Evolutionary conservation across 2,113 vertebrate genomes (phyloP), one percentile per base, ranked within the genome.

Genomic region (Microcebus jonahi): DNA sequence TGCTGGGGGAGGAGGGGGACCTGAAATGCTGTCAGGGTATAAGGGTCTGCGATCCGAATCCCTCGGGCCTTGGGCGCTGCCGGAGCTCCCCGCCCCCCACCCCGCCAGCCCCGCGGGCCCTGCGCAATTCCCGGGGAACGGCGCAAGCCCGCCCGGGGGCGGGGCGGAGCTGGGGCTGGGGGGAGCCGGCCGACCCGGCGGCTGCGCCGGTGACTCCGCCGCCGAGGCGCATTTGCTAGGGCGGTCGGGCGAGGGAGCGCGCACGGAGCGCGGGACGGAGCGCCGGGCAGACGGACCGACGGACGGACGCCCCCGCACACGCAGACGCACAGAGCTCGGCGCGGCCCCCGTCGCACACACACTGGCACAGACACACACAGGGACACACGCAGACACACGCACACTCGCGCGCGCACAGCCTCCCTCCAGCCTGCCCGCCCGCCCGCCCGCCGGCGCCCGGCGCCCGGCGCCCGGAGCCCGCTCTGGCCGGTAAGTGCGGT

Each of bases 401-500:
- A 90, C 97, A 84, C 95, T 91, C 94, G 84, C 70, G 97, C 95
- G 96, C 92, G 61, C 95, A 79, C 95, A 90, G 67, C 97, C 96
- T 92, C 95, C 92, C 77, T 94, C 96, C 92, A 70, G 96, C 94
- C 96, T 73, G 90, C 75, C 68, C 13, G 92, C 97, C 93, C 6
- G 93, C 87, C 48, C 90, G 84, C 92, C 75, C 42, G 42, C 42
- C 42, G 1, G 39, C 39, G 39, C 39, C 39, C 39, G 1, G 39
- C 39, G 39, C 39, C 39, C 39, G 55, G 97, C 96, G 68, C 90
- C 95, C 50, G 95, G 92, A 97, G 94, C 92, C 96, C 81, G 85
- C 96, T 97, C 94, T 89, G 97, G 88, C 97, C 94, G 97, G 97
- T 98, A 97, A 98, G 97, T 97, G 97, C 36, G 53, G 97, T 80